Conservation (phyloP, 2,888 invertebrate species). For the Therioaphis trifolii region DNA sequence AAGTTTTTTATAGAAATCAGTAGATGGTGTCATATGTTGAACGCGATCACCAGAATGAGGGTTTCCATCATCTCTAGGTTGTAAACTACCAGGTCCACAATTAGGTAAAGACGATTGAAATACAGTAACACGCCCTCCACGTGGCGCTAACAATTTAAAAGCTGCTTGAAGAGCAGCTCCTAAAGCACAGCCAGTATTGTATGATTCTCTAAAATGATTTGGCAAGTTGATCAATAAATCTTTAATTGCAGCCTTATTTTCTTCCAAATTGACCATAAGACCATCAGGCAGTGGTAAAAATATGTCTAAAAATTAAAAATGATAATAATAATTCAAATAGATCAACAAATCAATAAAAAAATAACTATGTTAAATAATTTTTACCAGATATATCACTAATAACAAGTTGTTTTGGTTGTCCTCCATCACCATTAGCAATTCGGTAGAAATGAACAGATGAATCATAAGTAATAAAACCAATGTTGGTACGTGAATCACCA, state of each 20-base stretch:
- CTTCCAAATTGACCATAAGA: constrained; percentile 89
- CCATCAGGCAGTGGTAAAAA: constrained; percentile 95
- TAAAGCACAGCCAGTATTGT: constrained; percentile 84
- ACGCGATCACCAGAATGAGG: constrained; percentile 84
- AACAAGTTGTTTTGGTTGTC: constrained; percentile 88
- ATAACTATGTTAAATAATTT: neutral
- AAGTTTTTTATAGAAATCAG: constrained; percentile 96
- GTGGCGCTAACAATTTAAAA: constrained; percentile 88
- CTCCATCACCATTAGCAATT: constrained; percentile 72
- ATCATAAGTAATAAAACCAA: constrained; percentile 95
- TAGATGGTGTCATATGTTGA: constrained; percentile 90
- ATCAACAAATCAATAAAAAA: neutral
- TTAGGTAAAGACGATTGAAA: constrained; percentile 92
- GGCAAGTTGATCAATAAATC: constrained; percentile 86
- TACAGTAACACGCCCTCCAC: constrained; percentile 94
- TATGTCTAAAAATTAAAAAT: constrained; percentile 75
- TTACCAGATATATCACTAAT: constrained; percentile 91
- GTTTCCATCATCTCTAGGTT: constrained; percentile 88
- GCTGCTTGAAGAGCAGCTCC: constrained; percentile 94
- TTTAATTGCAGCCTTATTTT: constrained; percentile 80
- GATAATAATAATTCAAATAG: neutral
- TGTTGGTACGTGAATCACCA: constrained; percentile 91
- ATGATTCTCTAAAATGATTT: constrained; percentile 76
- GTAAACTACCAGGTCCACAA: constrained; percentile 88
- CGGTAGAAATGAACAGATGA: constrained; percentile 90